Evolutionary conservation across 2,797 vertebrate genomes (phyloP).

Genomic region (Clarias laeviceps): DNA sequence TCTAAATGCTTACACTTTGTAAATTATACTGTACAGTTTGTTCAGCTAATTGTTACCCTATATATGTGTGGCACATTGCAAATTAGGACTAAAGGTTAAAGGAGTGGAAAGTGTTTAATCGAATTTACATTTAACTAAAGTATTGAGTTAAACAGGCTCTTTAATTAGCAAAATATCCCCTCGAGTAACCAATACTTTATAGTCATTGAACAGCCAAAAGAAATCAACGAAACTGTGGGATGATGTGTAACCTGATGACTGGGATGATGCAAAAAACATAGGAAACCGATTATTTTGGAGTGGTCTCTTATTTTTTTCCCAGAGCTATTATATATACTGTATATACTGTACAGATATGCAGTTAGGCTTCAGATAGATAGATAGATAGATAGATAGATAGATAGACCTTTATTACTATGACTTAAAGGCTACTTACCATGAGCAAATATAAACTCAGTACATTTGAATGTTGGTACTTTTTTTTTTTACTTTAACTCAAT

Average conservation of each 20-base stretch:
- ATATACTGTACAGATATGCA: too few relatives aligned
- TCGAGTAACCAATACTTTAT: conserved; percentile 4
- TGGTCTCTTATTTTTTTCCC: too few relatives aligned
- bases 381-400: too few relatives aligned
- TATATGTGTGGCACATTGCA: background rate
- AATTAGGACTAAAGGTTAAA: conserved; percentile 13
- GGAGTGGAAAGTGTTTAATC: background rate
- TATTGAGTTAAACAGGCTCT: conserved; percentile 10
- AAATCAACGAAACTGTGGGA: background rate
- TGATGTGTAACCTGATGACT: background rate
- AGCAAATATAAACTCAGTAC: too few relatives aligned
- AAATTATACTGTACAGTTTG: background rate
- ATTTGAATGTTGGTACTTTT: too few relatives aligned
- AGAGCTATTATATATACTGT: too few relatives aligned
- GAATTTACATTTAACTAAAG: background rate
- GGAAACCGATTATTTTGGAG: too few relatives aligned
- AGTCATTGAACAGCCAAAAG: conserved; percentile 2
- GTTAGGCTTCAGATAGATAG: too few relatives aligned
- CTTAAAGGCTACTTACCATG: too few relatives aligned
- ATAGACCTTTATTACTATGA: too few relatives aligned
- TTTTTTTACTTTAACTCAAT: too few relatives aligned
- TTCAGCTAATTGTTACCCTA: background rate
- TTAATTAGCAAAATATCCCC: conserved; percentile 9
- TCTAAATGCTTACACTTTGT: background rate
- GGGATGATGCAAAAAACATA: background rate